A percentile compares a stretch with the other conserved stretches of the same genome.
phyloP scores from a whole-genome alignment of 1,140 invertebrate species.

The Hesperophylax magnus region DNA sequence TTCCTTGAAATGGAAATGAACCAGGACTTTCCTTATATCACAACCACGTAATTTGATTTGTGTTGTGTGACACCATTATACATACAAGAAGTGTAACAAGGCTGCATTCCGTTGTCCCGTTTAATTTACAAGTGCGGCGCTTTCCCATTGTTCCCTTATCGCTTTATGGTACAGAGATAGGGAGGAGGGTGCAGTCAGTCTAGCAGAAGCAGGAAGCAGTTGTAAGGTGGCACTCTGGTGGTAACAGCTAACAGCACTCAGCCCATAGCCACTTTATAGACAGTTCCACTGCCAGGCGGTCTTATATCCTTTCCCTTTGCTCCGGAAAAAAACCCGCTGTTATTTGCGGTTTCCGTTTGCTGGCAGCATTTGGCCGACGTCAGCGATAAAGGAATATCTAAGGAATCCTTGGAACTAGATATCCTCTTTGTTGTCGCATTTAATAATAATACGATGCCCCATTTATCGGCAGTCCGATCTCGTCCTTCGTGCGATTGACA shows the following conservation, averaged over 20 bases:
- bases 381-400: slow-evolving; percentile 21
- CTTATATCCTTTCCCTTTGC: background rate
- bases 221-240: background rate
- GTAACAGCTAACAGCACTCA: background rate
- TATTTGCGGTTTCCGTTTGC: slow-evolving; percentile 36
- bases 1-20: no score
- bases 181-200: background rate
- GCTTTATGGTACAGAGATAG: background rate
- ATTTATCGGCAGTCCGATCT: slow-evolving; percentile 18
- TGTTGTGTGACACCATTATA: no score
- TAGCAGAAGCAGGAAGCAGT: slow-evolving; percentile 21
- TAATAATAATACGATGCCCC: background rate
- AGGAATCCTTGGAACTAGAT: slow-evolving; percentile 17
- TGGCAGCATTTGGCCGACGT: slow-evolving; percentile 30
- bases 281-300: background rate
- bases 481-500: slow-evolving; percentile 16
- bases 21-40: no score
- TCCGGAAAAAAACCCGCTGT: slow-evolving; percentile 31
- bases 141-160: slow-evolving; percentile 16
- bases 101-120: background rate
- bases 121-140: slow-evolving; percentile 1
- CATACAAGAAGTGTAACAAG: background rate
- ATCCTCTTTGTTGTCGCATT: slow-evolving; percentile 12
- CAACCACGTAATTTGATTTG: no score
- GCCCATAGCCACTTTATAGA: no score